Conservation (phyloP, 1,140 invertebrate species). For the Asobara japonica region DNA sequence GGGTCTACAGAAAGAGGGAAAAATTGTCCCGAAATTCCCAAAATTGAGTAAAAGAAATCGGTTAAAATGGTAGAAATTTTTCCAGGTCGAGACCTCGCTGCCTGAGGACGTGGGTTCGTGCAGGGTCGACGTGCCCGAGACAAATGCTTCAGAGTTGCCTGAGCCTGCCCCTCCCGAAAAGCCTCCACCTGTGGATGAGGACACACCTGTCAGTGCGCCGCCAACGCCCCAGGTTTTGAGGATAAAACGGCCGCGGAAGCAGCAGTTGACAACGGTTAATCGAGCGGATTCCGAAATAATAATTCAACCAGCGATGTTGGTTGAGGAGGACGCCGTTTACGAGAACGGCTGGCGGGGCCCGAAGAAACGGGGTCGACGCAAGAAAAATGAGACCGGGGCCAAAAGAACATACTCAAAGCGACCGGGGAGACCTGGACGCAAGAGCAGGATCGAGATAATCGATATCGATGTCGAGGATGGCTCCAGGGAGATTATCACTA, state of each 20-base stretch:
- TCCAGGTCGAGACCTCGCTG: no score
- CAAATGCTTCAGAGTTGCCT: no score
- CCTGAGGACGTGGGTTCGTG: no score
- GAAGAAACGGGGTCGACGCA: slow-evolving; percentile 50
- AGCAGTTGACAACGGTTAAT: slow-evolving; percentile 60
- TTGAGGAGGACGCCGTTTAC: slow-evolving; percentile 49
- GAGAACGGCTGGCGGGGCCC: slow-evolving; percentile 38
- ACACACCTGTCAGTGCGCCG: neutral
- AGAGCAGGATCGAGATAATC: slow-evolving; percentile 58
- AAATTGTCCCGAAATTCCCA: no score
- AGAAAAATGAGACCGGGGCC: slow-evolving; percentile 37
- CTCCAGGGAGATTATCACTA: slow-evolving; percentile 47
- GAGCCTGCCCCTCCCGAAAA: no score
- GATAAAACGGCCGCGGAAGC: slow-evolving; percentile 61
- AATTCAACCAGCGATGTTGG: slow-evolving; percentile 58
- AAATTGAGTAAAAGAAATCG: no score
- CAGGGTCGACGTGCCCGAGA: no score
- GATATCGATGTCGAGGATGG: slow-evolving; percentile 61
- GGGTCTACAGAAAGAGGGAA: no score
- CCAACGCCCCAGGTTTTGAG: slow-evolving; percentile 23
- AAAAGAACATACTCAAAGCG: slow-evolving; percentile 2
- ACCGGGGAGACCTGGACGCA: slow-evolving; percentile 43
- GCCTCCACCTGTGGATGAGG: neutral
- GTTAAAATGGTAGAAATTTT: no score
- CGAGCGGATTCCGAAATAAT: slow-evolving; percentile 64